Evolutionary conservation across 2,113 vertebrate species (phyloP).

Genomic region (Megaceryle torquata): DNA sequence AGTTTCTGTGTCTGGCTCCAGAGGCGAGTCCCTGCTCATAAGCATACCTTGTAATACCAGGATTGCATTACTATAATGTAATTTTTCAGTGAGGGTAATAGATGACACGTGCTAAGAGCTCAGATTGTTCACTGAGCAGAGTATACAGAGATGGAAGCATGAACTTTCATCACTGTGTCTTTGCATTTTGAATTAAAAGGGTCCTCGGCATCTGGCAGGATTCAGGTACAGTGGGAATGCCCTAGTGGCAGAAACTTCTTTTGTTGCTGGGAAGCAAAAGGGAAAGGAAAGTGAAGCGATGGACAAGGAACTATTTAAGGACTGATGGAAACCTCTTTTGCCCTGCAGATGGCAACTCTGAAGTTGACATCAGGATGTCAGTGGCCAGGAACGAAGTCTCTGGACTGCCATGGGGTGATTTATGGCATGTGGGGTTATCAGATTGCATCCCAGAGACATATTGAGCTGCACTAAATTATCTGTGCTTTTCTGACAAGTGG

Average conservation of each 20-base stretch:
- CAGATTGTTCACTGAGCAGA: background rate
- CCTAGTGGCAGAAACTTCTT: background rate
- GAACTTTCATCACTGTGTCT: background rate
- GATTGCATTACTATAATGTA: background rate
- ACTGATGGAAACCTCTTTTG: background rate
- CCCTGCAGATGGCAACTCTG: background rate
- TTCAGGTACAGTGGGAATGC: background rate
- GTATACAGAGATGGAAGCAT: background rate
- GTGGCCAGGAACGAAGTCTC: background rate
- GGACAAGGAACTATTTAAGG: background rate
- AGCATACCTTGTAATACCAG: background rate
- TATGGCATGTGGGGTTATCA: background rate
- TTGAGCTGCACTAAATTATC: slow-evolving; percentile 11
- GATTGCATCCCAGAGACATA: background rate
- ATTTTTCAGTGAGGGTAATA: background rate
- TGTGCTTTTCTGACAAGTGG: background rate
- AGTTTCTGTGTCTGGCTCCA: background rate
- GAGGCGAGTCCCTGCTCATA: background rate
- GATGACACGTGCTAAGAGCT: background rate
- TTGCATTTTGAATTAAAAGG: background rate
- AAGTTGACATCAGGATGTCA: background rate
- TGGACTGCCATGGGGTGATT: background rate
- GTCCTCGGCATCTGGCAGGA: background rate
- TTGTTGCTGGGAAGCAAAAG: background rate
- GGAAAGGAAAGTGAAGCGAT: no score